These are phyloP conservation scores for Desmodus rotundus DNA, from an alignment of 2,113 vertebrate species.

Conservation along the genomic window DNA sequence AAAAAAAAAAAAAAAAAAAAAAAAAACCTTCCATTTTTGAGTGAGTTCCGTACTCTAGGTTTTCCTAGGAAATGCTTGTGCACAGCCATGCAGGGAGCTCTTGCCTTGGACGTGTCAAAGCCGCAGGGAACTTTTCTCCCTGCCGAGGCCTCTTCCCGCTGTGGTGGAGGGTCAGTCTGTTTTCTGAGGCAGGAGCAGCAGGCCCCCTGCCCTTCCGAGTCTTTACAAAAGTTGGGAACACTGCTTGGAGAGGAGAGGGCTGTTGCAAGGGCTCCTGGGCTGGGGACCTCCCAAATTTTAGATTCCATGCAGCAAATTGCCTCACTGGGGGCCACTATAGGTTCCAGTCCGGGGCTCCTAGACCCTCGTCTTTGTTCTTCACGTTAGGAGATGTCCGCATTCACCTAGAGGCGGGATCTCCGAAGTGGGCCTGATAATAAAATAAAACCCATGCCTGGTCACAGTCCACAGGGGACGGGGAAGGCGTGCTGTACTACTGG, in stretches of 20 bases:
- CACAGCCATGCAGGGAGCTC: neutral
- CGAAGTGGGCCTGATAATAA: neutral
- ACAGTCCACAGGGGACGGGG: neutral
- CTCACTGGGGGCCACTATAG: neutral
- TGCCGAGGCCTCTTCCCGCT: neutral
- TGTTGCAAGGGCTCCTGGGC: neutral
- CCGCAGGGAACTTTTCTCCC: neutral
- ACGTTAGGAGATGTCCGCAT: neutral
- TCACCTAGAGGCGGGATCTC: neutral
- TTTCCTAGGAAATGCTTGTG: neutral
- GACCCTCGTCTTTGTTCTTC: neutral
- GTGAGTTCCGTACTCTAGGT: neutral
- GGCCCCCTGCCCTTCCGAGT: neutral
- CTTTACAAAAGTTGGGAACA: neutral
- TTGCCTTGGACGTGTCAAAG: neutral
- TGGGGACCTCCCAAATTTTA: neutral
- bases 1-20: neutral
- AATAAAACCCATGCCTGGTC: neutral
- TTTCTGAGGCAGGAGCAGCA: neutral
- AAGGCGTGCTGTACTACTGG: neutral
- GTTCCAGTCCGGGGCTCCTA: neutral
- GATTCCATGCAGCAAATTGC: neutral
- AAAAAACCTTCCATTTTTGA: neutral
- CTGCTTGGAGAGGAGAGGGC: neutral
- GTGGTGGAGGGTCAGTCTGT: neutral